Evolutionary conservation across 2,113 vertebrate genomes (phyloP), one percentile per base, ranked within the genome.

Genomic region (Leptobrachium leishanense): DNA sequence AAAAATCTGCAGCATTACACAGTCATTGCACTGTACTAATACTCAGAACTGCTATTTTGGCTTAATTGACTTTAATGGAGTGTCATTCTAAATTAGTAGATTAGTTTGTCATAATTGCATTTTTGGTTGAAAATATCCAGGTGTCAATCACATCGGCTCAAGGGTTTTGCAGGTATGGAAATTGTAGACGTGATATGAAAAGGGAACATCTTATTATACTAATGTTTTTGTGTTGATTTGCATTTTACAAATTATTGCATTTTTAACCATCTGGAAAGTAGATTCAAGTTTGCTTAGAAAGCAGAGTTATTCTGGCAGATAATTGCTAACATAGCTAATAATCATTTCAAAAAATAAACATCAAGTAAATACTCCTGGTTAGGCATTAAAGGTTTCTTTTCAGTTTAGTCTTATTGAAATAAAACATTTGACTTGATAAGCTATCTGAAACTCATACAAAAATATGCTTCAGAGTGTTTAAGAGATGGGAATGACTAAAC

Each of bases 131-230:
- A 67, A 67, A 67, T 67, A 67, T 67, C 40, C 39, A 42, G 65
- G 43, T 67, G 39, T 42, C 39, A 41, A 0, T 42, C 40, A 67
- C 43, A 15, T 69, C 2, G 6, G 43, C 41, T 44, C 42, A 43
- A 44, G 42, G 41, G 43, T 69, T 69, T 15, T 69, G 62, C 62
- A 64, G 62, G 62, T 64, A n/a, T 69, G 67, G 40, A 69, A 69
- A 69, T 69, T 15, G 46, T 69, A 69, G 42, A n/a, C 39, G 41
- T 43, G 65, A 6, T 67, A 40, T 42, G 8, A 40, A 11, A 67
- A 67, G 67, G 67, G 43, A 69, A 69, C 2, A 69, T 69, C 43
- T 69, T 69, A 43, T 69, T 69, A 69, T 44, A 69, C 40, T 44
- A 69, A 44, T 69, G 12, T 69, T 44, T 43, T 69, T 69, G 42